These are phyloP conservation scores for Yoshiicerus persimilis DNA, from an alignment of 1,140 invertebrate species.

Conservation along the genomic window DNA sequence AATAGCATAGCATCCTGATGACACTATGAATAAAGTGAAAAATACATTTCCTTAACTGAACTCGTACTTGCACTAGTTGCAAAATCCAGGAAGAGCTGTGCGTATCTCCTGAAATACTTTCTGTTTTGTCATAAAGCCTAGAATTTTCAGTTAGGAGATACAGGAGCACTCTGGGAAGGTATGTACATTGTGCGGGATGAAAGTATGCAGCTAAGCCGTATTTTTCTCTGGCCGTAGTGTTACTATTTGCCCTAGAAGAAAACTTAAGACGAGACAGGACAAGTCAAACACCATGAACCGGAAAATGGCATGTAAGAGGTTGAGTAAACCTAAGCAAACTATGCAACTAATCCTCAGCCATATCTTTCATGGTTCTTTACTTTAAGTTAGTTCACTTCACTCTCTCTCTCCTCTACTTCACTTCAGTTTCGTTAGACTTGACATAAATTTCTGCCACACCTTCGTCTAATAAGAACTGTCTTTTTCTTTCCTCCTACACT, in stretches of 20 bases:
- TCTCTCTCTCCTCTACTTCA: neutral
- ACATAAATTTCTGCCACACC: constrained; percentile 12
- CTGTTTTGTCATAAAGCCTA: neutral
- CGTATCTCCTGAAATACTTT: neutral
- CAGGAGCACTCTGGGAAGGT: neutral
- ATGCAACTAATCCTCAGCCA: neutral
- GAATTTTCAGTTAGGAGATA: neutral
- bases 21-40: neutral
- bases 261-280: neutral
- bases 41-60: neutral
- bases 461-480: constrained; percentile 9
- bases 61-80: no score
- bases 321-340: constrained; percentile 16
- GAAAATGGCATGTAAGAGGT: constrained; percentile 16
- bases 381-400: neutral
- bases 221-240: neutral
- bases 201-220: neutral
- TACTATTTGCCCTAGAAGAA: neutral
- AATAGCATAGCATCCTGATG: neutral
- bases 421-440: neutral
- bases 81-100: neutral
- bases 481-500: constrained; percentile 16
- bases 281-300: constrained; percentile 12
- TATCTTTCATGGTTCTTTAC: neutral
- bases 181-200: no score